Evolutionary conservation across 2,113 vertebrate genomes (phyloP).

Genomic region (Zapus hudsonius): DNA sequence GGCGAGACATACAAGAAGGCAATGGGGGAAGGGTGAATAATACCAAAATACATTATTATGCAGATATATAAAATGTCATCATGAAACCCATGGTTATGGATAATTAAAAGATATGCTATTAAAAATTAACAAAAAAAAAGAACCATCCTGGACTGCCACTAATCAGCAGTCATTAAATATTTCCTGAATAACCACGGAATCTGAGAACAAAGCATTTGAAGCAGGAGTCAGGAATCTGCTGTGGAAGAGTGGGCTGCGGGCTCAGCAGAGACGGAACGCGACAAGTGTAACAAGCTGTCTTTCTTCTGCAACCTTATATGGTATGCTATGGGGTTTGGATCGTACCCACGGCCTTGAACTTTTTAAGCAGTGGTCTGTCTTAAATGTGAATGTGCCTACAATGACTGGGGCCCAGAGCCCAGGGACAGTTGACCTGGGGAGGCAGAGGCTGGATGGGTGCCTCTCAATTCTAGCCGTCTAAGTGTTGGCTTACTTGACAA

Average conservation of each 20-base stretch:
- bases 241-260: neutral
- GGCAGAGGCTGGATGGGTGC: neutral
- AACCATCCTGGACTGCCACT: neutral
- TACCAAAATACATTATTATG: too few species aligned
- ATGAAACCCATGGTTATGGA: too few species aligned
- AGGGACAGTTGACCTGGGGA: neutral
- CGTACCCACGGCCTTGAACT: neutral
- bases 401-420: constrained; percentile 36
- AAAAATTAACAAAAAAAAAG: neutral
- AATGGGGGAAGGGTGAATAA: too few species aligned
- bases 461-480: constrained; percentile 24
- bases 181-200: neutral
- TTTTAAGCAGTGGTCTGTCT: neutral
- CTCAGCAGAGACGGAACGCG: neutral
- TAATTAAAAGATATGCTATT: too few species aligned
- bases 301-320: neutral
- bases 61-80: too few species aligned
- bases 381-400: neutral
- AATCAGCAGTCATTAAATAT: neutral
- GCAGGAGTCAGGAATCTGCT: neutral
- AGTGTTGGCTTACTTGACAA: constrained; percentile 20
- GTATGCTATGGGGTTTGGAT: neutral
- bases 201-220: constrained; percentile 4
- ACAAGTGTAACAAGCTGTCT: neutral
- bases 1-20: too few species aligned